These are phyloP conservation scores for Turdus rufiventris DNA, from an alignment of 2,113 vertebrate genomes.

Conservation along the genomic window DNA sequence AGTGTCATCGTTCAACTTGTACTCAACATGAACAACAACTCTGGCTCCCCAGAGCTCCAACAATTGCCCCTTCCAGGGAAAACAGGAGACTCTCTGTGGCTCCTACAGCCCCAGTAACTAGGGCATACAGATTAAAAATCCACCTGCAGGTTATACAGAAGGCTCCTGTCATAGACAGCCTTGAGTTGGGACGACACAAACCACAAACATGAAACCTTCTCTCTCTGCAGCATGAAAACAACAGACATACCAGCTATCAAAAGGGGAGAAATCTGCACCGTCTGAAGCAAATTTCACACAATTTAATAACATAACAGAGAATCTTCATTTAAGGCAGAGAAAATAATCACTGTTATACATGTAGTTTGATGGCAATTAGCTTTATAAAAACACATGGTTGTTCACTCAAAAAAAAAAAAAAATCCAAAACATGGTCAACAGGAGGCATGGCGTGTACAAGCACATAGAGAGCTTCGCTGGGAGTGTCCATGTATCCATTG, in stretches of 20 bases:
- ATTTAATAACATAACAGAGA: not conserved
- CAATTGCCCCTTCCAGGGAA: not conserved
- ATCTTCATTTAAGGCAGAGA: not conserved
- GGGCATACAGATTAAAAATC: not conserved
- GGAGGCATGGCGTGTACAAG: not conserved
- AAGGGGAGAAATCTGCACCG: not conserved
- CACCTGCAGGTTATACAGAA: not conserved
- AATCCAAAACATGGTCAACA: rapidly evolving
- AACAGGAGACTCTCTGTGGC: not conserved
- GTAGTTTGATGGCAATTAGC: not conserved
- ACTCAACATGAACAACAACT: not conserved
- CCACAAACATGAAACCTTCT: not conserved
- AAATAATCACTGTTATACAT: not conserved
- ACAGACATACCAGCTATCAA: not conserved
- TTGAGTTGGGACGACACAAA: not conserved
- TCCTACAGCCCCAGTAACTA: not conserved
- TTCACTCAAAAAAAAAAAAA: not conserved
- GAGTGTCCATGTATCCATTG: rapidly evolving
- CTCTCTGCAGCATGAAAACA: not conserved
- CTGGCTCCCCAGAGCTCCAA: not conserved
- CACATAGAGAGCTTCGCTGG: not conserved
- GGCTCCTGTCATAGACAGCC: not conserved
- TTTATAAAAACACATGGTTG: not conserved
- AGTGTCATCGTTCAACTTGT: not conserved
- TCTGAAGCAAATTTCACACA: not conserved